Evolutionary conservation across 2,113 vertebrate species (phyloP).

Genomic region (Caloenas nicobarica): DNA sequence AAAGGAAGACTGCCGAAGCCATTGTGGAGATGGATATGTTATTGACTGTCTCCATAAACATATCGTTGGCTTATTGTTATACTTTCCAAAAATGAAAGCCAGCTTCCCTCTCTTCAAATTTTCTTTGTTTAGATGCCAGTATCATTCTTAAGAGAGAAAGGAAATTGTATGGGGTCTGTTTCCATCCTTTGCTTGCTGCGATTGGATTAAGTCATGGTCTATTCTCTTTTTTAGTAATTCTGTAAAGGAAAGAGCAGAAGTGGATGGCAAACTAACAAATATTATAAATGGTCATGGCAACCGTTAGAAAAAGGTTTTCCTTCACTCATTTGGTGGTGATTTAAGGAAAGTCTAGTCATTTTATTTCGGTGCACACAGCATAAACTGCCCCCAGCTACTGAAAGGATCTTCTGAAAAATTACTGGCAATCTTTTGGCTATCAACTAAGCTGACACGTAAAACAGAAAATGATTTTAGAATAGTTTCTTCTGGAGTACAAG

Average conservation of each 20-base stretch:
- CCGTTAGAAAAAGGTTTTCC: neutral
- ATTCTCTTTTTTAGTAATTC: neutral
- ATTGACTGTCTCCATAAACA: neutral
- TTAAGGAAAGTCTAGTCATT: neutral
- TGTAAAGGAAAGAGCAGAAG: neutral
- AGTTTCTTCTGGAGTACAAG: neutral
- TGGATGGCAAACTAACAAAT: neutral
- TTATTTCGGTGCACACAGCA: neutral
- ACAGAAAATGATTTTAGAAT: neutral
- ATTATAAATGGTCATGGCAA: neutral
- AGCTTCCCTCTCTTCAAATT: conserved; percentile 16
- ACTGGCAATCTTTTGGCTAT: neutral
- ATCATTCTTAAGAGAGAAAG: neutral
- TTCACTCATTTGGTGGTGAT: neutral
- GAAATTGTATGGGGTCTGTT: neutral
- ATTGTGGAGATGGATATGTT: neutral
- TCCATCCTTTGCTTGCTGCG: neutral
- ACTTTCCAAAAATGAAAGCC: conserved; percentile 31
- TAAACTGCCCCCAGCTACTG: neutral
- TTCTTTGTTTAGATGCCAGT: conserved; percentile 27
- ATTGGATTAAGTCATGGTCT: neutral
- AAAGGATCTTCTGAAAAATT: neutral
- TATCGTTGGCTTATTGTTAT: neutral
- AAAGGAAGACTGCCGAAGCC: neutral
- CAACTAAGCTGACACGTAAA: neutral